Base-by-base conservation (phyloP, 2,797 vertebrate species). In the Eupleurogrammus muticus region DNA sequence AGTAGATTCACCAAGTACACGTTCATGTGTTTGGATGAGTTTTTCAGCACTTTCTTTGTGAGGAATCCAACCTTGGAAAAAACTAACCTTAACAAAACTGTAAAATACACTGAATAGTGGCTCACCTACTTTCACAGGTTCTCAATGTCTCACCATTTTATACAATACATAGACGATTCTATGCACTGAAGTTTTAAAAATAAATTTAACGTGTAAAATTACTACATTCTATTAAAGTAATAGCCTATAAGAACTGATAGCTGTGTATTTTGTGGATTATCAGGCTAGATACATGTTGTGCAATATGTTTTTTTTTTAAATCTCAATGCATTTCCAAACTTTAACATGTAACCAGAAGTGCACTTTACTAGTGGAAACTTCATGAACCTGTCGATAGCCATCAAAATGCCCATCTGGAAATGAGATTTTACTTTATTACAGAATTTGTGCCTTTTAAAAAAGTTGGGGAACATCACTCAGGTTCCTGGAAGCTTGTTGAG, bases 11-110 rank as follows among this genome's bases (percentile, higher is more conserved):
- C 62, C 52, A 61, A 52, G 52, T 56, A 64, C 51, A 77, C 55
- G 70, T 61, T 49, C 65, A 68, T 77, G 69, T 35, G 52, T 76
- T 60, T 79, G 46, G 55, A 51, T 58, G 71, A 17, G 32, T 47
- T 53, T 28, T 19, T 71, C 56, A 40, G 54, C 46, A 57, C 11
- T 55, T 21, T 66, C 32, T 69, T 12, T 50, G 47, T 55, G n/a
- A 20, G 13, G 66, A 70, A 52, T 20, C 38, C 38, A 28, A n/a
- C 34, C 38, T 40, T 42, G n/a, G 52, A 34, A 53, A 70, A 47
- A 66, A 7, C 7, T 40, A 1, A 53, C 42, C 51, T 14, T 2
- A 57, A 44, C 44, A 56, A n/a, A 40, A 20, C 54, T 62, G 52
- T 75, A 52, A 75, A 23, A 74, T 66, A 75, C 60, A 69, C 32